Evolutionary conservation across 2,797 vertebrate genomes (phyloP).

Genomic region (Naso thynnoides): DNA sequence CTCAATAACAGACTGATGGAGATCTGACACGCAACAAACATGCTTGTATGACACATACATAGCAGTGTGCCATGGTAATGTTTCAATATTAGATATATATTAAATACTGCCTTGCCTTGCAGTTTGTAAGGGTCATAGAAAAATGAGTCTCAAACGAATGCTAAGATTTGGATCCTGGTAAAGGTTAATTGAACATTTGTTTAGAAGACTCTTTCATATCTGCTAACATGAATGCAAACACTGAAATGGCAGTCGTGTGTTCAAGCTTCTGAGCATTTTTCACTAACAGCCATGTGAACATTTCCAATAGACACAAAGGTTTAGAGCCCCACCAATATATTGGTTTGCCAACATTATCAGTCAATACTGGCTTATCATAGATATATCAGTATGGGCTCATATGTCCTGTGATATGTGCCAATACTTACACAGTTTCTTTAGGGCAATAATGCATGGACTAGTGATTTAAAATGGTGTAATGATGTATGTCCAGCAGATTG

Average conservation of each 20-base stretch:
- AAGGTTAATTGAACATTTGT: not conserved
- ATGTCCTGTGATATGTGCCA: too few species aligned
- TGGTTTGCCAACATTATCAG: too few species aligned
- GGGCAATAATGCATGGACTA: too few species aligned
- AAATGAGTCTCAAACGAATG: not conserved
- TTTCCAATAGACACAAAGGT: not conserved
- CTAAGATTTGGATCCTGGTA: not conserved
- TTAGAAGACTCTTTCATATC: not conserved
- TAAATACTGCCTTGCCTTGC: not conserved
- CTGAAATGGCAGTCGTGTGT: not conserved
- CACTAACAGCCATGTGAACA: not conserved
- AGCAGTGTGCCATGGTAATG: not conserved
- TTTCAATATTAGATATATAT: not conserved
- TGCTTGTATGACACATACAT: not conserved
- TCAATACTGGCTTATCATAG: too few species aligned
- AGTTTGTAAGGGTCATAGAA: not conserved
- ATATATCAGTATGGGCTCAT: too few species aligned
- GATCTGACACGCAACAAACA: not conserved
- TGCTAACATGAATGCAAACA: not conserved
- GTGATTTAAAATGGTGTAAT: too few species aligned
- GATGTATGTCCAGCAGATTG: too few species aligned
- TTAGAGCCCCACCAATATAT: too few species aligned
- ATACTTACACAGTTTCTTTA: too few species aligned
- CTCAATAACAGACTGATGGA: conserved; percentile 9
- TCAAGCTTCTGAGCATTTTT: not conserved